Conservation (phyloP, 2,888 invertebrate genomes). For the Drosophila rubida region DNA sequence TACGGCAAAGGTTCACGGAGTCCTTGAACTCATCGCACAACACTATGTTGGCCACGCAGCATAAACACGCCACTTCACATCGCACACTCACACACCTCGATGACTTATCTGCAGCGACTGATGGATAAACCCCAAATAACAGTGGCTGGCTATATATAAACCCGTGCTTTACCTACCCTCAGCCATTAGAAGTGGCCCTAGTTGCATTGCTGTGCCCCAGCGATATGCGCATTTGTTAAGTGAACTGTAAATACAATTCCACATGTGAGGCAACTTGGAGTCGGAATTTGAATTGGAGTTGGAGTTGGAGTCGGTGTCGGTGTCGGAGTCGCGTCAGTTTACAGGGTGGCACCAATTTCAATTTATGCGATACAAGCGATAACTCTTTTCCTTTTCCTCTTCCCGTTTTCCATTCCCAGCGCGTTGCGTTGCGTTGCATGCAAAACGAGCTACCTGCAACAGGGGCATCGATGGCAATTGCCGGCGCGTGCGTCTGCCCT, state of each 20-base stretch:
- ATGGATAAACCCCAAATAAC: constrained; percentile 49
- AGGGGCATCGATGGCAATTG: constrained; percentile 38
- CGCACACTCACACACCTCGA: constrained; percentile 35
- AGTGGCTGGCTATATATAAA: constrained; percentile 45
- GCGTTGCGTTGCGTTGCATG: constrained; percentile 35
- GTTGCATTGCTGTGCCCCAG: constrained; percentile 40
- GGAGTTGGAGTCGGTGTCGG: constrained; percentile 28
- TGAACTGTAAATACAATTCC: constrained; percentile 74
- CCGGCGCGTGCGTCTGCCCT: constrained; percentile 47
- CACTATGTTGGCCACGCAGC: constrained; percentile 15
- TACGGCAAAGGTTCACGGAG: constrained; percentile 46
- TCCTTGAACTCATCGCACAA: constrained; percentile 59
- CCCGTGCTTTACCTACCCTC: constrained; percentile 20
- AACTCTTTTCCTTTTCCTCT: constrained; percentile 52
- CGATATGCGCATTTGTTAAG: constrained; percentile 74
- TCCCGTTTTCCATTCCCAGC: not conserved
- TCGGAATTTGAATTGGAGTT: not conserved
- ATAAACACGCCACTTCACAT: constrained; percentile 40
- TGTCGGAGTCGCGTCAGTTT: constrained; percentile 21
- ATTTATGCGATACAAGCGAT: constrained; percentile 68
- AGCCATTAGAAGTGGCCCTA: constrained; percentile 11
- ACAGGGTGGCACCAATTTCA: constrained; percentile 58
- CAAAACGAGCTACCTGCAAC: constrained; percentile 53
- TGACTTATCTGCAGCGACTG: constrained; percentile 38
- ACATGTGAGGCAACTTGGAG: constrained; percentile 47